A percentile compares a stretch with the other conserved stretches of the same genome.
These are phyloP conservation scores for Chrysochloris asiatica DNA, from an alignment of 2,113 vertebrate species.

Conservation along the genomic window DNA sequence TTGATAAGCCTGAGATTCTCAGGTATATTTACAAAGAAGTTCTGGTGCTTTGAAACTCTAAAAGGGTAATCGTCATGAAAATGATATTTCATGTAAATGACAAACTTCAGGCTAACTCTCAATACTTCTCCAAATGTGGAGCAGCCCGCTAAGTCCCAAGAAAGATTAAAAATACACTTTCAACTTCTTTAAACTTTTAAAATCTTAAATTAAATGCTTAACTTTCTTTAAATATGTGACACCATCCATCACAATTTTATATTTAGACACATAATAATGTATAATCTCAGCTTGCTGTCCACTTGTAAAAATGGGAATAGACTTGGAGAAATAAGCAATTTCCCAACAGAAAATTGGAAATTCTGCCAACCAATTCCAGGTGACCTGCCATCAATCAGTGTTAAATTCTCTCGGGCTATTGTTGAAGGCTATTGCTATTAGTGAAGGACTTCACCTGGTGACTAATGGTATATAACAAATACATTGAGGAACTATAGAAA, in stretches of 20 bases:
- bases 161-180: constrained; percentile 77
- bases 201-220: constrained; percentile 88
- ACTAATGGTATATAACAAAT: constrained; percentile 90
- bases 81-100: constrained; percentile 62
- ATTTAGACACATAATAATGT: constrained; percentile 91
- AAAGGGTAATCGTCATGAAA: constrained; percentile 73
- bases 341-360: constrained; percentile 93
- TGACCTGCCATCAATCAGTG: constrained; percentile 92
- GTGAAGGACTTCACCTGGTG: constrained; percentile 88
- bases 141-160: constrained; percentile 60
- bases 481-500: constrained; percentile 87
- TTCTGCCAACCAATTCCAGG: constrained; percentile 91
- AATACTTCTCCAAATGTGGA: constrained; percentile 53
- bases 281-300: constrained; percentile 90
- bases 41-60: constrained; percentile 67
- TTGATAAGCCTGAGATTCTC: constrained; percentile 64
- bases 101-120: constrained; percentile 52
- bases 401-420: constrained; percentile 88
- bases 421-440: constrained; percentile 88
- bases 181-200: constrained; percentile 82
- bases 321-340: constrained; percentile 92
- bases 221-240: constrained; percentile 87
- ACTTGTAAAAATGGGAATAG: constrained; percentile 91
- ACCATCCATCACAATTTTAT: constrained; percentile 91
- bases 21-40: constrained; percentile 76